Evolutionary conservation across 2,888 invertebrate genomes (phyloP).

Genomic region (Drosophila setosimentum): DNA sequence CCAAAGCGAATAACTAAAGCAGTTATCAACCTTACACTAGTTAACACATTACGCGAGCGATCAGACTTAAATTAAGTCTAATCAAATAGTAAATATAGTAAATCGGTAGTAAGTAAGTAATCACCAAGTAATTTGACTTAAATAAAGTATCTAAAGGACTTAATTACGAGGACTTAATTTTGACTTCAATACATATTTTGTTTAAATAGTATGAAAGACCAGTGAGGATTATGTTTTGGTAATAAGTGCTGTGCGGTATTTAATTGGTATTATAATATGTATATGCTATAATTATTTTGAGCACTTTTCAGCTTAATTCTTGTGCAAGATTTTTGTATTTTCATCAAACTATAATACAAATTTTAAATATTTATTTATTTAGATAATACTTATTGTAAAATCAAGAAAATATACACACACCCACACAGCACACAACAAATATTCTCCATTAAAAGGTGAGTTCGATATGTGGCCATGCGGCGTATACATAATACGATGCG

Average conservation of each 20-base stretch:
- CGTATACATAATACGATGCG: constrained; percentile 9
- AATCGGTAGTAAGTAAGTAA: background rate
- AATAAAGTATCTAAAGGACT: background rate
- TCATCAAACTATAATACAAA: background rate
- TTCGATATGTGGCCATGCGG: background rate
- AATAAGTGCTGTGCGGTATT: too few relatives aligned
- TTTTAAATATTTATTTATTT: background rate
- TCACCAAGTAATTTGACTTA: background rate
- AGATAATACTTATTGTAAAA: background rate
- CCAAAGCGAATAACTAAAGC: constrained; percentile 26
- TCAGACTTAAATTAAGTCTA: background rate
- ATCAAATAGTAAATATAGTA: background rate
- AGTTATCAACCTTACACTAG: constrained; percentile 33
- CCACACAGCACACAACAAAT: background rate
- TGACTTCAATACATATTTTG: too few relatives aligned
- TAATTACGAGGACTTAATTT: too few relatives aligned
- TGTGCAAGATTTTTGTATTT: background rate
- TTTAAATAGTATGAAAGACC: background rate
- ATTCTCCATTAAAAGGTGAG: background rate
- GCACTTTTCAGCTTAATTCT: background rate
- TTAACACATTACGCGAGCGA: background rate
- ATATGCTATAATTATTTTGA: background rate
- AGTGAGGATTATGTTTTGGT: background rate
- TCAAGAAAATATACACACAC: background rate
- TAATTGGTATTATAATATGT: background rate